A percentile compares a stretch with the other conserved stretches of the same genome.
phyloP scores from a whole-genome alignment of 2,113 vertebrate species.

The Fregata magnificens region DNA sequence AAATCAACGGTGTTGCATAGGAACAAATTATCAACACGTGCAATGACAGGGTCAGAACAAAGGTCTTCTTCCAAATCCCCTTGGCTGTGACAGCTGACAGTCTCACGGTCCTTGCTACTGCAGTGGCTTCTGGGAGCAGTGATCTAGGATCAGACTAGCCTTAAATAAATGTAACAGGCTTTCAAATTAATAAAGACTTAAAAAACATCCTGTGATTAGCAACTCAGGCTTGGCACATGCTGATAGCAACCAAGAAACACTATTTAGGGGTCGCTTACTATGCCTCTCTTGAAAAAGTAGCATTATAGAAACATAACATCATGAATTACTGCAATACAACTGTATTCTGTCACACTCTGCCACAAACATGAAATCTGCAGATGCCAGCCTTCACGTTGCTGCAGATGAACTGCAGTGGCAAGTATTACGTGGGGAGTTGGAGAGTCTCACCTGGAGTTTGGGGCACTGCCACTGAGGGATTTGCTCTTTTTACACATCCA shows the following conservation, averaged over 20 bases:
- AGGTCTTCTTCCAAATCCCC: not conserved
- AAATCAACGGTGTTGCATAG: not conserved
- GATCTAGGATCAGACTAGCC: not conserved
- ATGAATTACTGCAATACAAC: not conserved
- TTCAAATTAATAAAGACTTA: not conserved
- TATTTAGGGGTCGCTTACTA: not conserved
- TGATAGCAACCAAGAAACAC: not conserved
- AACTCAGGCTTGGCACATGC: not conserved
- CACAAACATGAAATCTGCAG: not conserved
- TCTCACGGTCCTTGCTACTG: not conserved
- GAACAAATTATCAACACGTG: not conserved
- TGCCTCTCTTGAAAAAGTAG: not conserved
- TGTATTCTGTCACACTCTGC: not conserved
- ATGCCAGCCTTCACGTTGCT: not conserved
- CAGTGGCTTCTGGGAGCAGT: not conserved
- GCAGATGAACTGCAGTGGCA: not conserved
- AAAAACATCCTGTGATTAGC: not conserved
- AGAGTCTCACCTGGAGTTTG: not conserved
- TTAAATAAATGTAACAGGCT: not conserved
- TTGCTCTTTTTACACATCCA: not conserved
- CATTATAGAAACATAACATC: not conserved
- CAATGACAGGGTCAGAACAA: not conserved
- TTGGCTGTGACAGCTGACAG: not conserved
- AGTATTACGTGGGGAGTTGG: accelerated
- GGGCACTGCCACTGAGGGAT: not conserved